phyloP scores from a whole-genome alignment of 2,888 invertebrate genomes.

The Nowickia ferox region DNA sequence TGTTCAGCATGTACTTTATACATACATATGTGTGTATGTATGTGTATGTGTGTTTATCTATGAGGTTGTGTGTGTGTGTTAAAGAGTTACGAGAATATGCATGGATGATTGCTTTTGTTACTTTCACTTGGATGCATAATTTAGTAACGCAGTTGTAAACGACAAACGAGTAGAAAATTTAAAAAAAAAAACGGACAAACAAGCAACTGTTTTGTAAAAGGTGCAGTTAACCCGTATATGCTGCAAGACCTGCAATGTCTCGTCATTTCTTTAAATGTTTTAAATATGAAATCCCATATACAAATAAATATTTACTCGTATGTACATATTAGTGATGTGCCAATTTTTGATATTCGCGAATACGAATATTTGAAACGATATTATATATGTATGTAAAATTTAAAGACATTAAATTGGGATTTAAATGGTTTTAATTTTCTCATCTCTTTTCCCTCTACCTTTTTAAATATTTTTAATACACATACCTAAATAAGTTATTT shows the following conservation, averaged over 20 bases:
- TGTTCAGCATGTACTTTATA: not conserved
- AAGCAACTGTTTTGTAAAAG: constrained; percentile 53
- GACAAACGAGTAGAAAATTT: constrained; percentile 11
- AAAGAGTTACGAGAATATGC: constrained; percentile 49
- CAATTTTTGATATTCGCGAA: too few species aligned
- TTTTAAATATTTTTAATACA: too few species aligned
- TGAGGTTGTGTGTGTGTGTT: not conserved
- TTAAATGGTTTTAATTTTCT: too few species aligned
- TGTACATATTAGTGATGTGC: too few species aligned
- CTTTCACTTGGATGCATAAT: constrained; percentile 73
- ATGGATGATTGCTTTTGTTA: constrained; percentile 66
- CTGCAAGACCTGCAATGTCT: not conserved
- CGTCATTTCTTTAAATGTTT: not conserved
- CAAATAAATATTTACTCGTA: not conserved
- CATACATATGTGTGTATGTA: not conserved
- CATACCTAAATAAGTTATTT: too few species aligned
- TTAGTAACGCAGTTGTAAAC: constrained; percentile 64
- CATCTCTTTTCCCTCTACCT: too few species aligned
- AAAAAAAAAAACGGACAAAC: constrained; percentile 6
- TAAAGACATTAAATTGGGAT: too few species aligned
- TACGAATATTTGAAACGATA: too few species aligned
- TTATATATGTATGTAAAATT: too few species aligned
- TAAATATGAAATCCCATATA: not conserved
- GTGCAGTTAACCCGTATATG: constrained; percentile 57
- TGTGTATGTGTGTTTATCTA: not conserved